These are phyloP conservation scores for Platycercus adscitus DNA, from an alignment of 2,113 vertebrate species.

Conservation along the genomic window DNA sequence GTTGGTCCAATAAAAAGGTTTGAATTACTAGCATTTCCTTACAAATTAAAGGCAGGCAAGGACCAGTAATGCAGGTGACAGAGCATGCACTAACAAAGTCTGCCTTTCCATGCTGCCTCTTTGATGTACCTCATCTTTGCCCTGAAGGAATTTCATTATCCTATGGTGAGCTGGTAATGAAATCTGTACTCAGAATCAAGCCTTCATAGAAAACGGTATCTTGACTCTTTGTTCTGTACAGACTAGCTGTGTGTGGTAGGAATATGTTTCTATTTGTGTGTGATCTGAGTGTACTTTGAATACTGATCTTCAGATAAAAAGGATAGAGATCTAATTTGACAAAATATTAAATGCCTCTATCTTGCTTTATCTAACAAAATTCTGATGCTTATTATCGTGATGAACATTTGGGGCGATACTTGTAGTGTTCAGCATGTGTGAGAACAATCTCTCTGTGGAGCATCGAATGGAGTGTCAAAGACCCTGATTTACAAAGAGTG, in stretches of 20 bases:
- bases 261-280: constrained; percentile 63
- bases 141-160: constrained; percentile 75
- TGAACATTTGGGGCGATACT: constrained; percentile 49
- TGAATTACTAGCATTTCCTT: constrained; percentile 62
- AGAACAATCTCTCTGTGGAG: constrained; percentile 34
- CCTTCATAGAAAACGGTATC: constrained; percentile 66
- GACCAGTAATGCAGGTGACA: constrained; percentile 65
- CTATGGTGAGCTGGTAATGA: constrained; percentile 69
- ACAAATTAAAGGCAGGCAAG: constrained; percentile 72
- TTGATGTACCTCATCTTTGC: constrained; percentile 71
- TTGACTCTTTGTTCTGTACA: constrained; percentile 70
- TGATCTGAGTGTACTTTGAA: constrained; percentile 67
- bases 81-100: constrained; percentile 65
- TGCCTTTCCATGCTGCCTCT: constrained; percentile 53
- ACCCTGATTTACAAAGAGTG: constrained; percentile 77
- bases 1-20: constrained; percentile 40
- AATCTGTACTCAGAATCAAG: constrained; percentile 74
- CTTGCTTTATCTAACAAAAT: constrained; percentile 59
- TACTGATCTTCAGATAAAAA: constrained; percentile 64
- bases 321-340: constrained; percentile 68
- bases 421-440: constrained; percentile 43
- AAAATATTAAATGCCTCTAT: constrained; percentile 68
- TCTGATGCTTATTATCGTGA: constrained; percentile 60
- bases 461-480: constrained; percentile 68
- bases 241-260: constrained; percentile 63